phyloP scores from a whole-genome alignment of 2,888 invertebrate genomes.

The Harpagoxenus sublaevis region DNA sequence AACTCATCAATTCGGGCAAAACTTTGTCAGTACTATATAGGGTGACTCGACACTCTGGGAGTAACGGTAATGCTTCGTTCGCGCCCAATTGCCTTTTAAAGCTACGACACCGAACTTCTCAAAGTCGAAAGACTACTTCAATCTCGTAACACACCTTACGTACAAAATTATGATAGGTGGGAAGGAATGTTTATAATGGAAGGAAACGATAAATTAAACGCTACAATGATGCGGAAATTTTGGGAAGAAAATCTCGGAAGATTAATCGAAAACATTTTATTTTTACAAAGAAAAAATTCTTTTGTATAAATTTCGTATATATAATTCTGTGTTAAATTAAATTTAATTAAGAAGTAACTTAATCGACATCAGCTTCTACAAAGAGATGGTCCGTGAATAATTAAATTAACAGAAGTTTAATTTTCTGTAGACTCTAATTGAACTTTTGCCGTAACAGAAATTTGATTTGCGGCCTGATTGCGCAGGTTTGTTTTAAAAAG shows the following conservation, averaged over 20 bases:
- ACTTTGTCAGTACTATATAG: slow-evolving; percentile 27
- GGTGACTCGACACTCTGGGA: slow-evolving; percentile 37
- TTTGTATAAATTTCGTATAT: not conserved
- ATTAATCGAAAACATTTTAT: not conserved
- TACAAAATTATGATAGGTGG: slow-evolving; percentile 16
- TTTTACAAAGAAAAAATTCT: too few relatives aligned
- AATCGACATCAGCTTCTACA: not conserved
- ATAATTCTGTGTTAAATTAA: not conserved
- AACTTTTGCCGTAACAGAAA: not conserved
- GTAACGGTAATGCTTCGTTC: slow-evolving; percentile 42
- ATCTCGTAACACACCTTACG: not conserved
- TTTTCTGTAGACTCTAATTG: not conserved
- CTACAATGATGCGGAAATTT: too few relatives aligned
- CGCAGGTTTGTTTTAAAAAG: not conserved
- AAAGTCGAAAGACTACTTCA: not conserved
- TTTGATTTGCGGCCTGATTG: not conserved
- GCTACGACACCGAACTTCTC: slow-evolving; percentile 22
- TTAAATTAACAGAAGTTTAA: not conserved
- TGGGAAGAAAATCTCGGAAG: not conserved
- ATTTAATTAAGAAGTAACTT: not conserved
- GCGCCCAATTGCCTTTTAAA: slow-evolving; percentile 51
- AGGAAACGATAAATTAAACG: not conserved
- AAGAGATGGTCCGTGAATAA: not conserved
- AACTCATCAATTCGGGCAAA: slow-evolving; percentile 51
- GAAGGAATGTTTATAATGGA: not conserved